phyloP scores from a whole-genome alignment of 2,797 vertebrate species.

The Eulemur rubriventer region DNA sequence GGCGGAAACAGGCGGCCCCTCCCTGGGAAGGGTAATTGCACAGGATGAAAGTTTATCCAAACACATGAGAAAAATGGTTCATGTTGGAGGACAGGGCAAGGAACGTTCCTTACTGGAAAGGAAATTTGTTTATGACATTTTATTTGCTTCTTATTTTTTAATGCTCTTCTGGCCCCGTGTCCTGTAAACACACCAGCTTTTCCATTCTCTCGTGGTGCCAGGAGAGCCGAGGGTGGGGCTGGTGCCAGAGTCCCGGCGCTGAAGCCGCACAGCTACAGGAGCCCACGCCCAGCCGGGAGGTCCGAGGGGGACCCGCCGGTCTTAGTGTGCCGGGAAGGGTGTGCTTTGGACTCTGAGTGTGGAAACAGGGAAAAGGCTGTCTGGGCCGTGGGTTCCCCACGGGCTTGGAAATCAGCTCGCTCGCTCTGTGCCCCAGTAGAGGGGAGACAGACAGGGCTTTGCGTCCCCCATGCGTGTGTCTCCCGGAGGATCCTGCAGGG shows the following conservation, averaged over 20 bases:
- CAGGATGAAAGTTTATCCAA: slow-evolving; percentile 70
- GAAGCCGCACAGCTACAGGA: background rate
- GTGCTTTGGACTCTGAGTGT: background rate
- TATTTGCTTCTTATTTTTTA: slow-evolving; percentile 71
- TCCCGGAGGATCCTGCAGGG: background rate
- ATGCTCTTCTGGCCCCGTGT: slow-evolving; percentile 12
- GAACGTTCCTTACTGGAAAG: slow-evolving; percentile 37
- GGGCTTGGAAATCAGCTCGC: background rate
- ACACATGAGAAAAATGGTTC: slow-evolving; percentile 51
- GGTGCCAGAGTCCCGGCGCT: background rate
- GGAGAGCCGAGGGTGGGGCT: background rate
- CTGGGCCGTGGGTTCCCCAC: background rate
- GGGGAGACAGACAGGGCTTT: background rate
- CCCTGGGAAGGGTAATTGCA: slow-evolving; percentile 36
- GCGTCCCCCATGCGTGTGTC: accelerated
- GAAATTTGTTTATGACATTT: slow-evolving; percentile 62
- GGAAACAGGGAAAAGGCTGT: background rate
- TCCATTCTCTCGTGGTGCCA: background rate
- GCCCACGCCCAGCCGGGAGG: background rate
- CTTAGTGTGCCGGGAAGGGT: background rate
- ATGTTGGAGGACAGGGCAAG: background rate
- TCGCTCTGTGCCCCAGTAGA: no score
- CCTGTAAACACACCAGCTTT: slow-evolving; percentile 69
- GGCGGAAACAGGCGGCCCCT: slow-evolving; percentile 77
- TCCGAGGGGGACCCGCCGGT: background rate